Conservation (phyloP, 2,888 invertebrate genomes). For the Ommatoiulus sabulosus region DNA sequence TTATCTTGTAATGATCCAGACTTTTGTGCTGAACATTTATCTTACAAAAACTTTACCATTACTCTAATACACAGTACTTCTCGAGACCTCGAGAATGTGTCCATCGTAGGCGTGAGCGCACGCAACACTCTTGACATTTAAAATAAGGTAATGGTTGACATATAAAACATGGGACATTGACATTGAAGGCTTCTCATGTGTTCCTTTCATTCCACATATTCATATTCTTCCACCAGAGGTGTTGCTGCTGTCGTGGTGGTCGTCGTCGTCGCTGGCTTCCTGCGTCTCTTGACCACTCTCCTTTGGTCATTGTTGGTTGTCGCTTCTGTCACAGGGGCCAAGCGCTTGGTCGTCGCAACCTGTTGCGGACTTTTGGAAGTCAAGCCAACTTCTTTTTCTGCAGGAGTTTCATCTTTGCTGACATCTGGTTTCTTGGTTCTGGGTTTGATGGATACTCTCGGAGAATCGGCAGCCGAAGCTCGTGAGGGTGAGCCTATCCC, state of each 20-base stretch:
- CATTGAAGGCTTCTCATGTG: background rate
- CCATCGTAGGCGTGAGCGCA: too few species aligned
- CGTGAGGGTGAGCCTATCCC: background rate
- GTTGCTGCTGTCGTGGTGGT: constrained; percentile 47
- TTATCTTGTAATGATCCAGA: too few species aligned
- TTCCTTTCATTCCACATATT: constrained; percentile 54
- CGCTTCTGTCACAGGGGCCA: background rate
- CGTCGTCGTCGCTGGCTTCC: constrained; percentile 51
- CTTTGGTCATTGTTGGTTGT: background rate
- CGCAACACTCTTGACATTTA: too few species aligned
- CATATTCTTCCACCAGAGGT: constrained; percentile 49
- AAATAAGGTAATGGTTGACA: background rate
- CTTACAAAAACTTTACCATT: too few species aligned
- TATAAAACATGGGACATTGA: background rate
- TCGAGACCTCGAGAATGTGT: too few species aligned
- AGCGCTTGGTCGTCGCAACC: background rate
- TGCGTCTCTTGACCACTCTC: constrained; percentile 37
- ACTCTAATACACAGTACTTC: too few species aligned
- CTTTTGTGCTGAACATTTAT: too few species aligned
- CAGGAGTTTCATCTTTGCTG: background rate
- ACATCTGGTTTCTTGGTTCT: background rate
- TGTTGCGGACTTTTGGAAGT: background rate
- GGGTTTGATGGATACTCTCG: background rate
- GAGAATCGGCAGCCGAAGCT: background rate
- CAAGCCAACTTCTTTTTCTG: background rate